Conservation (phyloP, 53 echinoderm and acorn worm genomes). For the Crossaster papposus region DNA sequence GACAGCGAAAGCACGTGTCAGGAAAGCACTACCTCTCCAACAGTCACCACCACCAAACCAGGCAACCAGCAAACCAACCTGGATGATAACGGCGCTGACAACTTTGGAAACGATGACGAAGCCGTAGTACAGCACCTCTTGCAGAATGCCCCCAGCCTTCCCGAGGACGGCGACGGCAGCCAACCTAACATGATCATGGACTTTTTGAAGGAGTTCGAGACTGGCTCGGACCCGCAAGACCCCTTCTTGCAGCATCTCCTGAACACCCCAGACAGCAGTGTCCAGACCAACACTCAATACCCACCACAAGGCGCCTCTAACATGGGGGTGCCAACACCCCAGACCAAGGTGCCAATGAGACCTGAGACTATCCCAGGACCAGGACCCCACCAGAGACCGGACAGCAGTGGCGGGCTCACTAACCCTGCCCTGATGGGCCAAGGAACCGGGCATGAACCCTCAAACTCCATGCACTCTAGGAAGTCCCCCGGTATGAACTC, state of each 20-base stretch:
- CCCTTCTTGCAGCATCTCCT: constrained; percentile 56
- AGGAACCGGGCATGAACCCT: constrained; percentile 33
- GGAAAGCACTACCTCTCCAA: constrained; percentile 78
- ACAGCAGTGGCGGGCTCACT: constrained; percentile 31
- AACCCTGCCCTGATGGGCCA: constrained; percentile 39
- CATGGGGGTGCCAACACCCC: background rate
- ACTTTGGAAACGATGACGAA: constrained; percentile 71
- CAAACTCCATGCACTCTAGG: constrained; percentile 32
- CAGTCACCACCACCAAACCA: constrained; percentile 84
- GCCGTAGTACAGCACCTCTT: constrained; percentile 79
- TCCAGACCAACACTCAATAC: constrained; percentile 12
- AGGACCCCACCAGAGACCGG: constrained; percentile 59
- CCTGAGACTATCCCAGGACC: constrained; percentile 53
- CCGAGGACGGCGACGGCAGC: constrained; percentile 79
- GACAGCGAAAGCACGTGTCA: constrained; percentile 62
- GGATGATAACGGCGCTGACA: constrained; percentile 56
- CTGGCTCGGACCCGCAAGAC: constrained; percentile 40
- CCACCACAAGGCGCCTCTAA: constrained; percentile 33
- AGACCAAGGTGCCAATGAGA: constrained; percentile 55
- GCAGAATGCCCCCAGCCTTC: constrained; percentile 65
- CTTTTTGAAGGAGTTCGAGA: constrained; percentile 84
- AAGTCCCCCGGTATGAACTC: constrained; percentile 49
- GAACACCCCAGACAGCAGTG: constrained; percentile 43
- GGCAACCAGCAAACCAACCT: constrained; percentile 56
- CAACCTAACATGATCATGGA: constrained; percentile 86